These are phyloP conservation scores for Himalopsyche tibetana DNA, from an alignment of 2,888 invertebrate species.

Conservation along the genomic window DNA sequence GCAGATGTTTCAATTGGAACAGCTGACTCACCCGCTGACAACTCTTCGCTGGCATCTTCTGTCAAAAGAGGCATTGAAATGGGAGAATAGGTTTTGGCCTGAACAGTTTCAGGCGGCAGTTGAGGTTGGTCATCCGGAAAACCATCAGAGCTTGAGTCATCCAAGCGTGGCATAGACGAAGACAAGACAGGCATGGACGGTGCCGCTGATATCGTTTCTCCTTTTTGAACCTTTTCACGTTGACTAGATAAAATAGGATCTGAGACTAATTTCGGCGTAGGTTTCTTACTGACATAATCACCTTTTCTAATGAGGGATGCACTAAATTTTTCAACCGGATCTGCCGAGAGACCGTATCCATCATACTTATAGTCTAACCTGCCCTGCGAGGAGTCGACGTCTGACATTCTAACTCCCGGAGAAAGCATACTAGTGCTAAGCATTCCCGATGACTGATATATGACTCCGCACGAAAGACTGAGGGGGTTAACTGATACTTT, in stretches of 20 bases:
- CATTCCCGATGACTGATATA: conserved; percentile 64
- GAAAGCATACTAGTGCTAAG: conserved; percentile 51
- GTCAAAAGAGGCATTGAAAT: conserved; percentile 80
- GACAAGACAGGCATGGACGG: not conserved
- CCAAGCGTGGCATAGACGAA: conserved; percentile 66
- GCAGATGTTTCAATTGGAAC: not conserved
- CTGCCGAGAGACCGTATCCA: not conserved
- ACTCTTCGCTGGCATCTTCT: conserved; percentile 72
- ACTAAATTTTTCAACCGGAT: not conserved
- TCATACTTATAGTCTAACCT: not conserved
- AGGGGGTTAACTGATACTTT: conserved; percentile 72
- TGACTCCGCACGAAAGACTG: conserved; percentile 65
- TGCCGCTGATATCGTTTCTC: not conserved
- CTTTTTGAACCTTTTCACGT: not conserved
- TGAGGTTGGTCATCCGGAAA: conserved; percentile 70
- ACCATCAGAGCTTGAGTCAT: conserved; percentile 70
- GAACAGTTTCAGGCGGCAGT: conserved; percentile 66
- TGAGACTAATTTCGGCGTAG: not conserved
- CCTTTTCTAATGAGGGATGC: not conserved
- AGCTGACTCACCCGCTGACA: not conserved
- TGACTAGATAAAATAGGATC: conserved; percentile 41
- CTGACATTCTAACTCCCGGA: conserved; percentile 29
- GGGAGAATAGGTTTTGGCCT: conserved; percentile 71
- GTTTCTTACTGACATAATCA: not conserved
- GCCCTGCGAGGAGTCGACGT: conserved; percentile 6